phyloP scores from a whole-genome alignment of 1,140 invertebrate genomes.

The Melitaea cinxia region DNA sequence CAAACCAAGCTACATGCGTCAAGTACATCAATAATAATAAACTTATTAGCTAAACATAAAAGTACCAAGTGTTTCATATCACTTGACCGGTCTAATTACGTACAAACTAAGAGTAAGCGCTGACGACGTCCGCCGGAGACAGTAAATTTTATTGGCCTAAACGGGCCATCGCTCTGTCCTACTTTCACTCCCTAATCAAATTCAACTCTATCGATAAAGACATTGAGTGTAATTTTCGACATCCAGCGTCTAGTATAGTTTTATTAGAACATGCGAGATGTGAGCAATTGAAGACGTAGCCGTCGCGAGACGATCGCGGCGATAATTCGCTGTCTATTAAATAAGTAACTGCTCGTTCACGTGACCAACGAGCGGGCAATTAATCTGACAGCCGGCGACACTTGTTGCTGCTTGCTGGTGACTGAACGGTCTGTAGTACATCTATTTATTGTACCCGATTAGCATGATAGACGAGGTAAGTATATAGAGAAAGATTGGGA shows the following conservation, averaged over 20 bases:
- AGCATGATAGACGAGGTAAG: too few species aligned
- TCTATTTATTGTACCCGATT: too few species aligned
- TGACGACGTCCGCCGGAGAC: conserved; percentile 35
- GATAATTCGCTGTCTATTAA: conserved; percentile 16
- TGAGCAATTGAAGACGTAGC: conserved; percentile 24
- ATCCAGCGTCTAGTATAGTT: background rate
- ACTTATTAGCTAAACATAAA: background rate
- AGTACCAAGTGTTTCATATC: background rate
- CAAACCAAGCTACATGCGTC: too few species aligned
- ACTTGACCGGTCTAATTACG: conserved; percentile 12
- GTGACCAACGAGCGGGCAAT: background rate
- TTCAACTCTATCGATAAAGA: background rate
- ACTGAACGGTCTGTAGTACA: background rate
- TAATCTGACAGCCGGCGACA: conserved; percentile 1
- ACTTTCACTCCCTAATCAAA: background rate
- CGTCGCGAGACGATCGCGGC: background rate
- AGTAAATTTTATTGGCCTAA: conserved; percentile 40
- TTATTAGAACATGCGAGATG: conserved; percentile 20
- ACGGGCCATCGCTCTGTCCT: conserved; percentile 36
- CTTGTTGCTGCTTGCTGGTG: conserved; percentile 17
- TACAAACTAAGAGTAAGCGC: background rate
- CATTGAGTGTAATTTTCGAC: background rate
- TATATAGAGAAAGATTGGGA: too few species aligned
- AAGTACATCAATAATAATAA: too few species aligned
- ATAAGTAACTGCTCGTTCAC: conserved; percentile 3